These are phyloP conservation scores for Dryomyza anilis DNA, from an alignment of 2,888 invertebrate genomes.

Conservation along the genomic window DNA sequence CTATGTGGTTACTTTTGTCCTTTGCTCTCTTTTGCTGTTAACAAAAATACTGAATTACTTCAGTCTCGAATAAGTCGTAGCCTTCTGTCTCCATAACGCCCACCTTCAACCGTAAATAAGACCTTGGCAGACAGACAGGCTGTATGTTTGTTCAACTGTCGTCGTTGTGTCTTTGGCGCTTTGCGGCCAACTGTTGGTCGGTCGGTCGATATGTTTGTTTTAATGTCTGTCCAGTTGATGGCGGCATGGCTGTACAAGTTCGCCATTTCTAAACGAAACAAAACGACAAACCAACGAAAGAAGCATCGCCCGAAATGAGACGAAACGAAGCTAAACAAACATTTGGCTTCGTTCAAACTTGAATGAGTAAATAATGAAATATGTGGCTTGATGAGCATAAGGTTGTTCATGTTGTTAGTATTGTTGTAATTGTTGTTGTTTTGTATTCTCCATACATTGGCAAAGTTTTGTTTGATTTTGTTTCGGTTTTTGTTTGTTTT, in stretches of 20 bases:
- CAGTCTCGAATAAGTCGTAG: too few species aligned
- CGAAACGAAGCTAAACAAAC: slow-evolving; percentile 47
- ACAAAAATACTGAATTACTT: too few species aligned
- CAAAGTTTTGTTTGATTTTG: slow-evolving; percentile 20
- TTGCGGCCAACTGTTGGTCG: background rate
- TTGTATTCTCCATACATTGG: background rate
- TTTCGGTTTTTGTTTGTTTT: slow-evolving; percentile 4
- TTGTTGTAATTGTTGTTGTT: slow-evolving; percentile 26
- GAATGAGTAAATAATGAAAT: slow-evolving; percentile 16
- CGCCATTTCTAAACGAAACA: background rate
- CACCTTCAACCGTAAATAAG: too few species aligned
- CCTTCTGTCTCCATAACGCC: too few species aligned
- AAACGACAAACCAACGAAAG: too few species aligned
- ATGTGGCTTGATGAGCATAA: background rate
- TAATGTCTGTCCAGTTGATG: slow-evolving; percentile 18
- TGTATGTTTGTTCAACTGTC: slow-evolving; percentile 2
- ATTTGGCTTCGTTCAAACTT: slow-evolving; percentile 34
- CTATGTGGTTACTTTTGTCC: too few species aligned
- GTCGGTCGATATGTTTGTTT: slow-evolving; percentile 14
- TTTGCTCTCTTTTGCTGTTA: too few species aligned
- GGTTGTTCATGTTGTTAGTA: slow-evolving; percentile 12
- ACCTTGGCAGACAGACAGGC: slow-evolving; percentile 1
- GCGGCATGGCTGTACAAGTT: too few species aligned
- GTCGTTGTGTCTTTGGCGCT: slow-evolving; percentile 6
- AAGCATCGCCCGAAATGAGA: slow-evolving; percentile 38